These are phyloP conservation scores for Planococcus citri DNA, from an alignment of 1,140 invertebrate genomes.

Conservation along the genomic window DNA sequence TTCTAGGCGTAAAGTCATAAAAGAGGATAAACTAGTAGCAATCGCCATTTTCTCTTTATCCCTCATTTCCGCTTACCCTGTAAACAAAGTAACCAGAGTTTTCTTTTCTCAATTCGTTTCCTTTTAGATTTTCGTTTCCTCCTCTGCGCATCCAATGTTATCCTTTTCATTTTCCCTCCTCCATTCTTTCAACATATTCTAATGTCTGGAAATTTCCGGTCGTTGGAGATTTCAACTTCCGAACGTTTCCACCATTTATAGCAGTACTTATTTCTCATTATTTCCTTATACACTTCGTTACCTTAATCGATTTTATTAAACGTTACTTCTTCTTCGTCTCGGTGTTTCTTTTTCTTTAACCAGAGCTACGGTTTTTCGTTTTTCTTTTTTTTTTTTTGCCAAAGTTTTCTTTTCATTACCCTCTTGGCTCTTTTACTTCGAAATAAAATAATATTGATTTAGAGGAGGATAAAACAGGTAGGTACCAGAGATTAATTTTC, in stretches of 20 bases:
- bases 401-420: too few species aligned
- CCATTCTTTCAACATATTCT: slow-evolving; percentile 10
- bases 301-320: slow-evolving; percentile 18
- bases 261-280: slow-evolving; percentile 13
- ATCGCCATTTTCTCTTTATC: slow-evolving; percentile 23
- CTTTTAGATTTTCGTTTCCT: background rate
- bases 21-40: slow-evolving; percentile 17
- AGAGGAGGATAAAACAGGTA: background rate
- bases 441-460: too few species aligned
- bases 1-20: slow-evolving; percentile 17
- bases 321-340: too few species aligned
- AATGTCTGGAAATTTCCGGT: slow-evolving; percentile 16
- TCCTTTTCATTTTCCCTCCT: slow-evolving; percentile 9
- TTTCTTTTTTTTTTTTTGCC: background rate
- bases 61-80: slow-evolving; percentile 25
- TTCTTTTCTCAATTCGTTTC: slow-evolving; percentile 27
- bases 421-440: background rate
- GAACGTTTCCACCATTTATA: slow-evolving; percentile 17
- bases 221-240: slow-evolving; percentile 13
- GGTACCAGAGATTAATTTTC: background rate
- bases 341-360: too few species aligned
- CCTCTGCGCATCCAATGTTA: background rate
- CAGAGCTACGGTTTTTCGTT: too few species aligned
- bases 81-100: slow-evolving; percentile 22
- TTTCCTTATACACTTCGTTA: slow-evolving; percentile 16